Evolutionary conservation across 2,888 invertebrate species (phyloP), one percentile per base, ranked within the genome.

Genomic region (Anoplius nigerrimus): DNA sequence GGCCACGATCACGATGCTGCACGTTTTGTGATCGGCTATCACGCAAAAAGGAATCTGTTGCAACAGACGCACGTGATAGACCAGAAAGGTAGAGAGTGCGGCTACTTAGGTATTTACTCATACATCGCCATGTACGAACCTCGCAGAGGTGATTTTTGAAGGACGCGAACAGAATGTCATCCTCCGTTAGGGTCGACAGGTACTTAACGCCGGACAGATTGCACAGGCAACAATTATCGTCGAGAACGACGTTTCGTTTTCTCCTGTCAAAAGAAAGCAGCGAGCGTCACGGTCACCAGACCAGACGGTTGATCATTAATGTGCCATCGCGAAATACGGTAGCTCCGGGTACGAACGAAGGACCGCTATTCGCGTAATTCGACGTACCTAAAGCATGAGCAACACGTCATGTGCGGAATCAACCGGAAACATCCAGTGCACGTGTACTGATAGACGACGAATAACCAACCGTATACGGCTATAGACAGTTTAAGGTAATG

Each of bases 211-310:
- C 96, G 4, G 96, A 95, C 66, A 95, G 92, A 89, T 96, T 93
- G 89, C 97, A 97, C 82, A 94, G 90, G 87, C 97, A 97, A 88
- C 96, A 96, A 89, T 97, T 97, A 90, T 97, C 97, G 71, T 95
- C 94, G n/a, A 93, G 91, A 52, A 96, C 93, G 77, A 93, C 91
- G 2, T 92, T 92, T 15, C 89, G 88, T 72, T 90, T 89, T 20
- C 87, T 81, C 76, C 90, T 90, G 78, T 2, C 79, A 79, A 6
- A 78, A 78, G 48, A 34, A 34, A 34, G 34, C 34, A 13, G 34
- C 34, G 1, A 6, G 34, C 34, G 34, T 34, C 34, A 34, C 11
- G 34, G 34, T 34, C 34, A 1, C 34, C 34, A 13, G 11, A 5
- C 11, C 34, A 13, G 34, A 34, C 1, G 24, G 11, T 34, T 34